phyloP scores from a whole-genome alignment of 2,113 vertebrate species.

The Polypterus senegalus region DNA sequence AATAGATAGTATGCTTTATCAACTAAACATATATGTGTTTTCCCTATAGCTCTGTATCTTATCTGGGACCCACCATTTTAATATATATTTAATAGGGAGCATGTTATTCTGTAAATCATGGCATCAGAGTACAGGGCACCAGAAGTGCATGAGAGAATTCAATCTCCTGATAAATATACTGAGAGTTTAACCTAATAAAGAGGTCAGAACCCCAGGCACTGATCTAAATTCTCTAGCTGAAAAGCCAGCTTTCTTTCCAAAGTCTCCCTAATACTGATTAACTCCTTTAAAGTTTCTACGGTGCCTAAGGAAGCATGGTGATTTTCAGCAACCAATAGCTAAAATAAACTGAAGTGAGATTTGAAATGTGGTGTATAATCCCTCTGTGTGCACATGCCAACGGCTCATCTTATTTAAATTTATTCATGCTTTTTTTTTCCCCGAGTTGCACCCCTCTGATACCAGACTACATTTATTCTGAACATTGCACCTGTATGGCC shows the following conservation, averaged over 20 bases:
- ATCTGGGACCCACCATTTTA: too few species aligned
- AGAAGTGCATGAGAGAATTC: neutral
- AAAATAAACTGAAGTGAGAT: neutral
- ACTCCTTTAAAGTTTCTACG: neutral
- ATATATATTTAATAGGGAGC: too few species aligned
- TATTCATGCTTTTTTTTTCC: neutral
- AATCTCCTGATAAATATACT: neutral
- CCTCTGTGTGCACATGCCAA: neutral
- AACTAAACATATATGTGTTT: too few species aligned
- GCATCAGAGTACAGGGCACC: too few species aligned
- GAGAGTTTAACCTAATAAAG: neutral
- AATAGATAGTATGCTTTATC: too few species aligned
- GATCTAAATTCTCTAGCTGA: neutral
- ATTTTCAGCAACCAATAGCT: neutral
- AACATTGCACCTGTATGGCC: neutral
- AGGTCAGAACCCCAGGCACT: neutral
- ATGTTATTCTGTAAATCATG: too few species aligned
- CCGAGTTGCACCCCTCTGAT: neutral
- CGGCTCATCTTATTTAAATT: slow-evolving; percentile 1
- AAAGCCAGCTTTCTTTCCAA: neutral
- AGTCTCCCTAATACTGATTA: neutral
- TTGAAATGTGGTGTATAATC: neutral
- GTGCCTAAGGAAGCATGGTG: neutral
- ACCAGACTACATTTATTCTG: neutral
- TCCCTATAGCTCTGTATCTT: too few species aligned